Base-by-base conservation (phyloP, 2,797 vertebrate genomes). In the Arnoldichthys spilopterus region DNA sequence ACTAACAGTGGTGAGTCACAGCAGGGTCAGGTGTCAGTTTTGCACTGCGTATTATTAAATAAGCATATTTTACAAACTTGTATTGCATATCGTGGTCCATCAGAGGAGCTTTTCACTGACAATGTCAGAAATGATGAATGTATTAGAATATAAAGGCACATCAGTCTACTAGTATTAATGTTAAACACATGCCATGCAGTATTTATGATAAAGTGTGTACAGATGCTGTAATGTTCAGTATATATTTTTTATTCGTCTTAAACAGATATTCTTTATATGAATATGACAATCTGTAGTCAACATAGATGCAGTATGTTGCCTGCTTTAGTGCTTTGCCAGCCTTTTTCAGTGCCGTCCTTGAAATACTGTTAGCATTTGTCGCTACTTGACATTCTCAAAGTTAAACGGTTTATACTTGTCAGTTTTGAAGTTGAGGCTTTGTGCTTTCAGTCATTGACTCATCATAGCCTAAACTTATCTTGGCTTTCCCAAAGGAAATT, bases 191-290 rank as follows among this genome's bases (percentile, higher is more conserved):
- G 26, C 45, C 49, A 45, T 69, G 24, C 47, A 16, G 45, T 51
- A 51, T 51, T 69, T 49, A 20, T 64, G 16, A 61, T 20, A 61
- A n/a, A n/a, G 59, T 67, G 40, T 67, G n/a, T 67, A 45, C 64
- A 68, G 43, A 69, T 69, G 28, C 26, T 68, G 61, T 59, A 59
- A 43, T 26, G 40, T 30, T 16, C 6, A 4, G 37, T 67, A 49
- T 51, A 30, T 20, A 51, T 26, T 69, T 69, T 30, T 32, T 34
- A n/a, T 34, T 34, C n/a, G 61, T 34, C 32, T 37, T 63, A 34
- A 62, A 30, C 13, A 32, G 59, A 62, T 34, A 37, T 63, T 37
- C 32, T 63, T 18, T 62, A 32, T 62, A 62, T 62, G 15, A 62
- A 59, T 15, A 61, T 26, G 20, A 28, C 0, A 34, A 11, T 11